A percentile compares a stretch with the other conserved stretches of the same genome.
Evolutionary conservation across 2,797 vertebrate genomes (phyloP).

Genomic region (Chaenodraco wilsoni): DNA sequence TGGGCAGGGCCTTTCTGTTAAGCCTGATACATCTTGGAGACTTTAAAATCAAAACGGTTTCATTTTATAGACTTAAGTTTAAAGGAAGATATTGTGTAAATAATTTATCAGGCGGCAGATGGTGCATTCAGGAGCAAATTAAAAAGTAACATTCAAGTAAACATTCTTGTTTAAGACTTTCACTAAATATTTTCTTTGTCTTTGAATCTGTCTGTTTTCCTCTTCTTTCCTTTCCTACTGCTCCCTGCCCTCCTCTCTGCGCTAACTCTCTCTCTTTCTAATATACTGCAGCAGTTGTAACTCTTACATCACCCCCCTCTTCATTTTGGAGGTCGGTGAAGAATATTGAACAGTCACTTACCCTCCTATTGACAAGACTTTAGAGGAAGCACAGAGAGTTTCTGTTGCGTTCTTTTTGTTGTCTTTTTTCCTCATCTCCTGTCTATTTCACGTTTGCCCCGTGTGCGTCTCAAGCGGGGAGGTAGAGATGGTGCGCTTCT

Average conservation of each 20-base stretch:
- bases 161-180: constrained; percentile 38
- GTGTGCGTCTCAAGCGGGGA: constrained; percentile 25
- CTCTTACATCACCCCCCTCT: constrained; percentile 70
- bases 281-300: constrained; percentile 76
- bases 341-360: constrained; percentile 79
- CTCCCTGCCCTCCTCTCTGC: constrained; percentile 44
- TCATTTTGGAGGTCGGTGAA: constrained; percentile 72
- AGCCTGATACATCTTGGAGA: constrained; percentile 50
- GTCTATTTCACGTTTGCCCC: constrained; percentile 32
- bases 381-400: constrained; percentile 59
- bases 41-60: constrained; percentile 54
- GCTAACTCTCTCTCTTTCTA: constrained; percentile 52
- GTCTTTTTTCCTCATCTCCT: constrained; percentile 25
- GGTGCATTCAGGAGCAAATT: constrained; percentile 55
- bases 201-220: constrained; percentile 50
- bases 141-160: constrained; percentile 57
- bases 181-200: constrained; percentile 54
- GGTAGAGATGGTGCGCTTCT: constrained; percentile 23
- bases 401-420: constrained; percentile 46
- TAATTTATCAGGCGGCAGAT: constrained; percentile 67
- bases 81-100: constrained; percentile 59
- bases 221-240: constrained; percentile 28
- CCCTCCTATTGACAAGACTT: constrained; percentile 72
- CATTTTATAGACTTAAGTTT: constrained; percentile 37
- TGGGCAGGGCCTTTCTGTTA: constrained; percentile 68